Conservation (phyloP, 2,888 invertebrate genomes). For the Dynastes hyllus region DNA sequence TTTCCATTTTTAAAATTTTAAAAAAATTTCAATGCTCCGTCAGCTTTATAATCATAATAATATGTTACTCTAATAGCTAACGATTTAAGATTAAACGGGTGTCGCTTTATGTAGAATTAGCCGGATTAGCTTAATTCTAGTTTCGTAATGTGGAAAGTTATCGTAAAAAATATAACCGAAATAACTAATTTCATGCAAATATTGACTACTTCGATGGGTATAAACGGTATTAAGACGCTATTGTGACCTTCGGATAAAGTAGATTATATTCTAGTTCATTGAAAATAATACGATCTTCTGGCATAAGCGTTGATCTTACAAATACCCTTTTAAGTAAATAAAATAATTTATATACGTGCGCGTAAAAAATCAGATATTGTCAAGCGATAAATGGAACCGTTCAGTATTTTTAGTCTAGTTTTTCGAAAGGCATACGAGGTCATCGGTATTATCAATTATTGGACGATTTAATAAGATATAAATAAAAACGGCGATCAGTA, state of each 20-base stretch:
- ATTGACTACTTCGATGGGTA: slow-evolving; percentile 18
- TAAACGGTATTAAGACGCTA: slow-evolving; percentile 13
- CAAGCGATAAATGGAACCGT: slow-evolving; percentile 25
- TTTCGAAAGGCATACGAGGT: slow-evolving; percentile 30
- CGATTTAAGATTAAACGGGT: not conserved
- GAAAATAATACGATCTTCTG: slow-evolving; percentile 12
- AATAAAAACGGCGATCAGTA: slow-evolving; percentile 36
- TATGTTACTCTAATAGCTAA: too few species aligned
- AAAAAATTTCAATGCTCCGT: too few species aligned
- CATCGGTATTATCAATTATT: slow-evolving; percentile 41
- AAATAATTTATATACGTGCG: slow-evolving; percentile 24
- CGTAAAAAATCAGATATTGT: slow-evolving; percentile 43
- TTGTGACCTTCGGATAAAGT: slow-evolving; percentile 31
- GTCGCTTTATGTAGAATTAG: not conserved
- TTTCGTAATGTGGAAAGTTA: slow-evolving; percentile 7
- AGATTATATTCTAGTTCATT: slow-evolving; percentile 31
- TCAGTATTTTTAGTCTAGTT: slow-evolving; percentile 31
- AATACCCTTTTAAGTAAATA: slow-evolving; percentile 28
- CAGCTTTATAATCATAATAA: too few species aligned
- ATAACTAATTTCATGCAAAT: slow-evolving; percentile 30
- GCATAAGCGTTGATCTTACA: slow-evolving; percentile 12
- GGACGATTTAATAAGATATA: slow-evolving; percentile 41
- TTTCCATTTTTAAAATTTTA: too few species aligned
- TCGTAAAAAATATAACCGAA: not conserved
- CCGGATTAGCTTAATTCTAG: slow-evolving; percentile 13